phyloP scores from a whole-genome alignment of 2,888 invertebrate species.

The Crematogaster levior region DNA sequence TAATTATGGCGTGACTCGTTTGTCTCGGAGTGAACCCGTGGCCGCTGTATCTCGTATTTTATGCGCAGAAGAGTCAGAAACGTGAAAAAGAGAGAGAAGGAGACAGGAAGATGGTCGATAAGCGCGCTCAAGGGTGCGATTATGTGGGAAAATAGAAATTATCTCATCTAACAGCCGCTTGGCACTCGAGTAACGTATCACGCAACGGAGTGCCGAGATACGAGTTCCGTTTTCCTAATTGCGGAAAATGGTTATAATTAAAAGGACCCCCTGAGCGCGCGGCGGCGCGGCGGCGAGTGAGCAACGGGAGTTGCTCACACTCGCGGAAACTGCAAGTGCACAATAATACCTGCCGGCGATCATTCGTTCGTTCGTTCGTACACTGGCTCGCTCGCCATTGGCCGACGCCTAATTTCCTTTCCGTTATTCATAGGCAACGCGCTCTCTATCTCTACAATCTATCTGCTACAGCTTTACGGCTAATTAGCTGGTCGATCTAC shows the following conservation, averaged over 20 bases:
- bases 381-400: conserved; percentile 36
- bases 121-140: conserved; percentile 46
- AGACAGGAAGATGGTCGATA: conserved; percentile 43
- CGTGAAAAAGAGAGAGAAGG: background rate
- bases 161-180: conserved; percentile 45
- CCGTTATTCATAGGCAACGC: conserved; percentile 70
- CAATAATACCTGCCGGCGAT: conserved; percentile 39
- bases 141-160: conserved; percentile 51
- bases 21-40: conserved; percentile 25
- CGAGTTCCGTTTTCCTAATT: conserved; percentile 59
- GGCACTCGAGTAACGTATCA: conserved; percentile 37
- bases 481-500: conserved; percentile 74
- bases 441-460: conserved; percentile 53
- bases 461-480: conserved; percentile 66
- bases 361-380: conserved; percentile 13
- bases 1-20: conserved; percentile 17
- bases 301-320: conserved; percentile 20
- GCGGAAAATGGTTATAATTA: conserved; percentile 55
- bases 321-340: conserved; percentile 46
- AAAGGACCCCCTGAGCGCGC: conserved; percentile 49
- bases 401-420: conserved; percentile 70
- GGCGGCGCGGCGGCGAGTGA: background rate
- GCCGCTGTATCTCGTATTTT: background rate
- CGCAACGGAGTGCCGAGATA: conserved; percentile 39
- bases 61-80: background rate